Base-by-base conservation (phyloP, 2,113 vertebrate genomes). In the Oncorhynchus masou region DNA sequence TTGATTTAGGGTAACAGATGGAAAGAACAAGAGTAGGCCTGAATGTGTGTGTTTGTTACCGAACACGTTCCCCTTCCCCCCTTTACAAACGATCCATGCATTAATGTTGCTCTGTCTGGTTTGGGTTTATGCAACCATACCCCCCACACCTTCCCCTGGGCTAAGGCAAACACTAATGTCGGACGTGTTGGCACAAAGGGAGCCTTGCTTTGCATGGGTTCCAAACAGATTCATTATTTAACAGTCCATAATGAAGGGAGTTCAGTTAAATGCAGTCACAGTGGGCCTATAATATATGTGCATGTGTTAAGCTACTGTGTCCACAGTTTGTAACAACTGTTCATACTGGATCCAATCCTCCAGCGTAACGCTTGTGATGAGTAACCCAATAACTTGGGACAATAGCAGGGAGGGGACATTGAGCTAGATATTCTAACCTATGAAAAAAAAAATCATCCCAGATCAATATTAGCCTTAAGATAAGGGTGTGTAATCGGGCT, bases 181-280 rank as follows among this genome's bases (percentile, higher is more conserved):
- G 5, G 16, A 64, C 51, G 39, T 68, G 66, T 67, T 45, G 73
- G 22, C 45, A 68, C 73, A 80, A 75, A 73, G 73, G 78, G 29
- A 51, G 39, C 16, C 69, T 65, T 64, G 54, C 11, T 45, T 9
- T 45, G 39, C 54, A 69, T 62, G 34, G 66, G 39, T 76, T 54
- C 75, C 54, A 31, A n/a, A 27, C 27, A 0, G 7, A 70, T 76
- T 29, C 54, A 70, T 70, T 49, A 76, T 76, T 70, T 22, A 62
- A 71, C 45, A 65, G 3, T 31, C 54, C 34, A 69, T 83, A 83
- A 79, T 73, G 24, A 81, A 72, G 71, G 31, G 31, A 20, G 71
- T 73, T 64, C 34, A 39, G 76, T 67, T 68, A 76, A 76, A 62
- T 20, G 9, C n/a, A 64, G 72, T 24, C 27, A 49, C 54, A 25